Percentiles rank a stretch among this genome's conserved stretches.
Evolutionary conservation across 2,113 vertebrate species (phyloP).

Genomic region (Tiliqua scincoides): DNA sequence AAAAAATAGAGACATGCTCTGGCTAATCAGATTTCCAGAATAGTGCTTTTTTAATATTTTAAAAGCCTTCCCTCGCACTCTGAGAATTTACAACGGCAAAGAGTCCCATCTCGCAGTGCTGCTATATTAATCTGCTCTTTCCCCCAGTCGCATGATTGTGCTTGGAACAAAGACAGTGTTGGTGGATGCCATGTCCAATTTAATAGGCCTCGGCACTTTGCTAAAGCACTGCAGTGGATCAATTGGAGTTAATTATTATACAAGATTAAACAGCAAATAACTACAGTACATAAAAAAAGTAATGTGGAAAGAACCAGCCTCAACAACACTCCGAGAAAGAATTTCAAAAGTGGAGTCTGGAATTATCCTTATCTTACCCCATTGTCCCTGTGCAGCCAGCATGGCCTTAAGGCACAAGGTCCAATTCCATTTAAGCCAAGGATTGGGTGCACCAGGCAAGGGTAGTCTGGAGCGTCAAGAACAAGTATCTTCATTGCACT

Average conservation of each 20-base stretch:
- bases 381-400: not conserved
- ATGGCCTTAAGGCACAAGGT: not conserved
- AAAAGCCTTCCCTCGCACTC: conserved; percentile 41
- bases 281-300: conserved; percentile 72
- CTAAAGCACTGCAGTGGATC: conserved; percentile 75
- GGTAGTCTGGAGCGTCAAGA: not conserved
- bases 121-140: conserved; percentile 66
- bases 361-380: conserved; percentile 38
- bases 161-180: conserved; percentile 71
- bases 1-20: conserved; percentile 56
- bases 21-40: conserved; percentile 46
- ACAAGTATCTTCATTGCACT: not conserved
- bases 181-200: conserved; percentile 68
- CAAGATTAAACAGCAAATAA: conserved; percentile 74
- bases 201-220: conserved; percentile 71
- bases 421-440: too few relatives aligned
- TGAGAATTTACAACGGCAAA: conserved; percentile 65
- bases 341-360: conserved; percentile 43
- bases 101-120: conserved; percentile 59
- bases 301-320: conserved; percentile 59
- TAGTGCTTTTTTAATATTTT: conserved; percentile 61
- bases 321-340: conserved; percentile 46
- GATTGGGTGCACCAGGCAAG: not conserved
- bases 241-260: conserved; percentile 78
- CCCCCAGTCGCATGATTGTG: conserved; percentile 60